Evolutionary conservation across 2,888 invertebrate species (phyloP).

Genomic region (Tipula confusa): DNA sequence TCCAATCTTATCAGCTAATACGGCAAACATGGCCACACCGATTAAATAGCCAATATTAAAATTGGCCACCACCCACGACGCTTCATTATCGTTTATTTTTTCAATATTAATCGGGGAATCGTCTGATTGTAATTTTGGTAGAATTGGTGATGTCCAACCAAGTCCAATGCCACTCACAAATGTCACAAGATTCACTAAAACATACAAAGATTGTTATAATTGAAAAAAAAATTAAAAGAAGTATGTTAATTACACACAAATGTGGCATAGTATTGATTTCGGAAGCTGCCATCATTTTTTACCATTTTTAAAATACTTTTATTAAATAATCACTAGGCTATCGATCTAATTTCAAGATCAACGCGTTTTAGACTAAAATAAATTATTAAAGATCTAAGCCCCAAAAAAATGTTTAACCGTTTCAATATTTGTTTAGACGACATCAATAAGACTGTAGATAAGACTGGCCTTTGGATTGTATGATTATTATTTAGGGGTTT

Average conservation of each 20-base stretch:
- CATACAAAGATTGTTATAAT: too few relatives aligned
- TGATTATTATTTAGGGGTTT: too few relatives aligned
- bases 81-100: not conserved
- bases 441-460: too few relatives aligned
- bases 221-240: too few relatives aligned
- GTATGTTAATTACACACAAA: not conserved
- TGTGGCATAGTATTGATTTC: constrained; percentile 1
- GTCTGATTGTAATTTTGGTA: not conserved
- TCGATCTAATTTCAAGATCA: too few relatives aligned
- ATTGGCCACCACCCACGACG: not conserved
- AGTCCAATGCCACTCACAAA: not conserved
- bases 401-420: too few relatives aligned
- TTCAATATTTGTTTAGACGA: too few relatives aligned
- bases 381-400: too few relatives aligned
- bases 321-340: not conserved
- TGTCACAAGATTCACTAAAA: not conserved
- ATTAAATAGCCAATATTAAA: not conserved
- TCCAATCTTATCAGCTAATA: not conserved
- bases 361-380: too few relatives aligned
- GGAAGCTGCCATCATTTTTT: not conserved
- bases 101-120: not conserved
- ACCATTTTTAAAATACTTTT: not conserved
- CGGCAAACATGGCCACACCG: not conserved
- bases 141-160: not conserved
- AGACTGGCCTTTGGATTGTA: too few relatives aligned